phyloP scores from a whole-genome alignment of 2,888 invertebrate species.

The Andrena flavipes region DNA sequence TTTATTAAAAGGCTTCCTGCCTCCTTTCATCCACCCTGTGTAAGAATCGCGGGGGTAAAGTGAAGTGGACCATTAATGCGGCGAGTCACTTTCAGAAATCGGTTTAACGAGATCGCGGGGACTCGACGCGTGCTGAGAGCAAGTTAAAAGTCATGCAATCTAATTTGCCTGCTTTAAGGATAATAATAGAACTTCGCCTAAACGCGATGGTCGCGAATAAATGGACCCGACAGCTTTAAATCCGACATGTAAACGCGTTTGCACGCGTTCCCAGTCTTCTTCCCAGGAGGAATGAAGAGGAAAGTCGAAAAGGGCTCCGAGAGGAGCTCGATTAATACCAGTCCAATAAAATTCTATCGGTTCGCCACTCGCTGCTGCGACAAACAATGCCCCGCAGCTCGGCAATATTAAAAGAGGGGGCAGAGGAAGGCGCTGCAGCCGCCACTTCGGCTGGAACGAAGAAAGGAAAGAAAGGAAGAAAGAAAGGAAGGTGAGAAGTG shows the following conservation, averaged over 20 bases:
- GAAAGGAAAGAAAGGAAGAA: neutral
- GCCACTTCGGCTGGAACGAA: no score
- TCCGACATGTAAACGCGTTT: neutral
- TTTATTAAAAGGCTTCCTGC: neutral
- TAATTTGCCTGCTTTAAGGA: constrained; percentile 24
- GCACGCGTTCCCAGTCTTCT: neutral
- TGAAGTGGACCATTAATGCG: no score
- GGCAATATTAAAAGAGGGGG: neutral
- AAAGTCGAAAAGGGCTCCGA: neutral
- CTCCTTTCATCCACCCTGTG: neutral
- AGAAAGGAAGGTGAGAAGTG: constrained; percentile 1
- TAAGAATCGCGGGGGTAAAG: no score
- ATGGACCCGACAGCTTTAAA: neutral
- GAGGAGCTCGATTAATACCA: neutral
- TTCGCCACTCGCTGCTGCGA: neutral
- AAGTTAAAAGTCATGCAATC: constrained; percentile 42
- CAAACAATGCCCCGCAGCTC: neutral
- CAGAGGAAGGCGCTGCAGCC: neutral
- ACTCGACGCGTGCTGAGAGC: neutral
- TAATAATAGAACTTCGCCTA: constrained; percentile 40
- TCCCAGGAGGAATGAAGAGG: neutral
- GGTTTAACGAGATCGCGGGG: neutral
- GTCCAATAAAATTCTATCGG: neutral
- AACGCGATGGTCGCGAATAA: constrained; percentile 1
- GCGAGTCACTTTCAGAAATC: constrained; percentile 1